These are phyloP conservation scores for Danio tinwini DNA, from an alignment of 2,797 vertebrate species.

Conservation along the genomic window DNA sequence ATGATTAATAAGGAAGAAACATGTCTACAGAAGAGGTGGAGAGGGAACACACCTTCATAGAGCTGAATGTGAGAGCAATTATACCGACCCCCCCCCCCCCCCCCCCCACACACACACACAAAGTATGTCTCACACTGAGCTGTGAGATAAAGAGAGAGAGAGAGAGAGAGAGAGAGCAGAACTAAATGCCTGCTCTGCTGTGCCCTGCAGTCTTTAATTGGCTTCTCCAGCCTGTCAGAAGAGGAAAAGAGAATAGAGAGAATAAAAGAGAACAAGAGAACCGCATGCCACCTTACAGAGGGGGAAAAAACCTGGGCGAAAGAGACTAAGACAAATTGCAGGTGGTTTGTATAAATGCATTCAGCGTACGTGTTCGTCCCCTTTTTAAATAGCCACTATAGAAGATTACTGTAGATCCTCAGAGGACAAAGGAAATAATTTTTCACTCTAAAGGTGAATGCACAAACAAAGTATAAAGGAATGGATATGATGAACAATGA, in stretches of 20 bases:
- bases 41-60: slow-evolving; percentile 1
- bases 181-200: slow-evolving; percentile 37
- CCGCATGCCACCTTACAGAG: slow-evolving; percentile 19
- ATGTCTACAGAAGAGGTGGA: background rate
- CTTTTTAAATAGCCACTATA: slow-evolving; percentile 45
- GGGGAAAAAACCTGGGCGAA: slow-evolving; percentile 58
- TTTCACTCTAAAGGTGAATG: background rate
- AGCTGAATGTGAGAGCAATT: slow-evolving; percentile 21
- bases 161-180: slow-evolving; percentile 17
- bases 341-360: slow-evolving; percentile 70
- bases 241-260: slow-evolving; percentile 63
- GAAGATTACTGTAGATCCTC: background rate
- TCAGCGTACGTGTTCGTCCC: slow-evolving; percentile 65
- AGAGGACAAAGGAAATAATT: slow-evolving; percentile 14
- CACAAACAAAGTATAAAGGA: slow-evolving; percentile 11
- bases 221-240: slow-evolving; percentile 53
- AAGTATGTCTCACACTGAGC: background rate
- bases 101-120: slow-evolving; percentile 32
- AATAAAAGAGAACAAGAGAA: slow-evolving; percentile 61
- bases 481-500: slow-evolving; percentile 1
- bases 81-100: slow-evolving; percentile 25
- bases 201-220: slow-evolving; percentile 46
- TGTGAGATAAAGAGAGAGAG: background rate
- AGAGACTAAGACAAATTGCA: slow-evolving; percentile 62
- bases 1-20: slow-evolving; percentile 2